Percentiles rank a stretch among this genome's conserved stretches.
phyloP scores from a whole-genome alignment of 2,797 vertebrate genomes.

The Sphaeramia orbicularis region DNA sequence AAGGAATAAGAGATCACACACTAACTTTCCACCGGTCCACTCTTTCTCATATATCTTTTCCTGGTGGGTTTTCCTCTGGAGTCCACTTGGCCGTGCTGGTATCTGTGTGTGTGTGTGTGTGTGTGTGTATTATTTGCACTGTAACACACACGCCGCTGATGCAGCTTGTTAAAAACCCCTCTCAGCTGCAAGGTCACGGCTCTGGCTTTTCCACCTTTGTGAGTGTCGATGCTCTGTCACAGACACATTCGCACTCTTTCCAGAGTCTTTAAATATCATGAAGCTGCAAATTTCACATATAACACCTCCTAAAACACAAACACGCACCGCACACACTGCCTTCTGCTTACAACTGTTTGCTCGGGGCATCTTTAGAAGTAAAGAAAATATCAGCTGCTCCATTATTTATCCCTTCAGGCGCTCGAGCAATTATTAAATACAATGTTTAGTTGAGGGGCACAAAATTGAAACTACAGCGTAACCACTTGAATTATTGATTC shows the following conservation, averaged over 20 bases:
- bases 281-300: conserved; percentile 4
- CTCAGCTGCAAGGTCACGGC: conserved; percentile 60
- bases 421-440: too few relatives aligned
- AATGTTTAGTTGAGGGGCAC: too few relatives aligned
- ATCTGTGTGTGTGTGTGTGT: conserved; percentile 15
- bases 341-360: conserved; percentile 4
- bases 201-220: conserved; percentile 49
- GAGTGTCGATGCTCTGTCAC: conserved; percentile 32
- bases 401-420: background rate
- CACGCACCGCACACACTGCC: background rate
- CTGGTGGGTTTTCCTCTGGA: conserved; percentile 34
- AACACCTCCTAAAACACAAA: conserved; percentile 12
- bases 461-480: too few relatives aligned
- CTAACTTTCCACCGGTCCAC: too few relatives aligned
- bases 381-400: conserved; percentile 25
- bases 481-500: too few relatives aligned
- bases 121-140: conserved; percentile 32
- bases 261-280: conserved; percentile 15
- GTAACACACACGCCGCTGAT: conserved; percentile 40
- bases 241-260: conserved; percentile 18
- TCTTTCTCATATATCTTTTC: too few relatives aligned
- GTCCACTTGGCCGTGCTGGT: conserved; percentile 15
- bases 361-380: conserved; percentile 11
- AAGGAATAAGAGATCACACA: conserved; percentile 36
- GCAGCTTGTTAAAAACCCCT: conserved; percentile 60